Evolutionary conservation across 2,888 invertebrate genomes (phyloP).

Genomic region (Tribolium freemani): DNA sequence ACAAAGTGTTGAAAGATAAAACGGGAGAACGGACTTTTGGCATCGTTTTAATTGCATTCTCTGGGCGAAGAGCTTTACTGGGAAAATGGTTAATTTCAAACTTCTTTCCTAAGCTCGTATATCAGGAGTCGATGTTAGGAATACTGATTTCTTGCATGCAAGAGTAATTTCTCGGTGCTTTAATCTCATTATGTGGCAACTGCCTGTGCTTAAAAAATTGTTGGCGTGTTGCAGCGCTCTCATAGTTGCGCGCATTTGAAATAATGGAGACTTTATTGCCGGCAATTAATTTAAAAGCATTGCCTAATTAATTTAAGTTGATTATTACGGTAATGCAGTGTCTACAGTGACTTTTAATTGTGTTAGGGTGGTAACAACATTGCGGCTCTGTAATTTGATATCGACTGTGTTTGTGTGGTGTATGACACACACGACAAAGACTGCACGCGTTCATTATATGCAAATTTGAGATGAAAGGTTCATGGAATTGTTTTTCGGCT

Average conservation of each 20-base stretch:
- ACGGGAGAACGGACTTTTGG: constrained; percentile 16
- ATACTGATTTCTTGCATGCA: not conserved
- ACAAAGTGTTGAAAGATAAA: constrained; percentile 31
- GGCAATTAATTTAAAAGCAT: constrained; percentile 45
- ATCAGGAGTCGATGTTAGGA: not conserved
- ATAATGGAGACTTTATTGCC: constrained; percentile 22
- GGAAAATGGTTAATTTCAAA: constrained; percentile 19
- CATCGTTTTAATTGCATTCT: constrained; percentile 28
- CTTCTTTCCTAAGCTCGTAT: constrained; percentile 7
- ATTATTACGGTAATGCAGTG: constrained; percentile 40
- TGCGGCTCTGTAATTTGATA: constrained; percentile 37
- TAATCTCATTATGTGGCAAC: constrained; percentile 4
- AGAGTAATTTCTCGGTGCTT: not conserved
- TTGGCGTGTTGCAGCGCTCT: not conserved
- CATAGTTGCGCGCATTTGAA: constrained; percentile 28
- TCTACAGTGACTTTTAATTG: constrained; percentile 44
- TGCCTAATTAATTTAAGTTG: constrained; percentile 42
- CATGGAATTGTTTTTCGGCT: not conserved
- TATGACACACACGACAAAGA: constrained; percentile 1
- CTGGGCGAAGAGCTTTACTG: not conserved
- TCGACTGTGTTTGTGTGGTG: constrained; percentile 37
- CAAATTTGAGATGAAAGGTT: constrained; percentile 20
- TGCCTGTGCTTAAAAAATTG: too few species aligned
- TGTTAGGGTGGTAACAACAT: constrained; percentile 37
- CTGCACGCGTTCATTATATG: constrained; percentile 12